Percentiles rank a stretch among this genome's conserved stretches.
Conservation (phyloP, 2,113 vertebrate species). For the Hydropotes inermis region DNA sequence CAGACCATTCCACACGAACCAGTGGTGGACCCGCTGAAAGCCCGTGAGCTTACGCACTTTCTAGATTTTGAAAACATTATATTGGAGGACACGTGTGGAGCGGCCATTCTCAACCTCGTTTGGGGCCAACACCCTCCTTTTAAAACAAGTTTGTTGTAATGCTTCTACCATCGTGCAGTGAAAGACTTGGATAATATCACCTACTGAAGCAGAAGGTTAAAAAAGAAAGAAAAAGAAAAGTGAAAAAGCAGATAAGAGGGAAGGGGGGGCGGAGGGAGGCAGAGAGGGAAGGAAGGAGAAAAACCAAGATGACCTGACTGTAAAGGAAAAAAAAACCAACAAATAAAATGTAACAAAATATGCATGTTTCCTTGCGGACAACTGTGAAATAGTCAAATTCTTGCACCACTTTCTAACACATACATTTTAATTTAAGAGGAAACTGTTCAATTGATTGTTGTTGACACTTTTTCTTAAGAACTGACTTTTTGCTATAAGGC, state of each 20-base stretch:
- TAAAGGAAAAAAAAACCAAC: background rate
- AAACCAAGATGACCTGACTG: background rate
- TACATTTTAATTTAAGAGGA: background rate
- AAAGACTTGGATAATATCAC: background rate
- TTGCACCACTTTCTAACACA: background rate
- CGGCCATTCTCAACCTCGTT: background rate
- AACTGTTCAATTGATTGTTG: background rate
- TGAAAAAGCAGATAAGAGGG: background rate
- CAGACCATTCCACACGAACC: too few species aligned
- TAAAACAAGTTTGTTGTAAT: background rate
- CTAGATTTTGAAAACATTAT: background rate
- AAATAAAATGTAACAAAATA: background rate
- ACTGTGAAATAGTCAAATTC: background rate
- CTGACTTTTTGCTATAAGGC: background rate
- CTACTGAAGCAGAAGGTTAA: background rate
- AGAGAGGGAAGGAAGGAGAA: background rate
- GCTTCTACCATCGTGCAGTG: background rate
- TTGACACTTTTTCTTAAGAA: background rate
- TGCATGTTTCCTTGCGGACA: background rate
- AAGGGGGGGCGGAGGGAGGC: too few species aligned
- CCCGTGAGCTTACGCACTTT: fast-evolving
- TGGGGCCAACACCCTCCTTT: background rate
- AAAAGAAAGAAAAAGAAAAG: background rate
- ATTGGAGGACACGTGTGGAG: fast-evolving
- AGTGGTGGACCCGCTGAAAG: background rate